A percentile compares a stretch with the other conserved stretches of the same genome.
These are phyloP conservation scores for Epistrophella euchroma DNA, from an alignment of 2,888 invertebrate genomes.

Conservation along the genomic window DNA sequence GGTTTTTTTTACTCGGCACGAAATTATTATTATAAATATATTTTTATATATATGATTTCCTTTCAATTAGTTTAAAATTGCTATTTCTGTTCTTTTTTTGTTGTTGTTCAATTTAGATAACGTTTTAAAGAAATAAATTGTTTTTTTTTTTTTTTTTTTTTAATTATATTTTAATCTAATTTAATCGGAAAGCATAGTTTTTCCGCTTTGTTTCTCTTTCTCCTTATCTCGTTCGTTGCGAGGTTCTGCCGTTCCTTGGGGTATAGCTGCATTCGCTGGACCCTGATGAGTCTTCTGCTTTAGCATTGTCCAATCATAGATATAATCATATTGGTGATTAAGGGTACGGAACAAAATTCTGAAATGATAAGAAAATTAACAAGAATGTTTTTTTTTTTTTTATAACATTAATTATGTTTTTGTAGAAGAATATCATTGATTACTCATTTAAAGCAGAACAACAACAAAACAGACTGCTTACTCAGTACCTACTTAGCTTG, in stretches of 20 bases:
- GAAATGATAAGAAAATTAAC: conserved; percentile 5
- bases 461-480: neutral
- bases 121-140: conserved; percentile 72
- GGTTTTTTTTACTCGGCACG: conserved; percentile 64
- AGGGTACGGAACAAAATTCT: conserved; percentile 99
- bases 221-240: conserved; percentile 82
- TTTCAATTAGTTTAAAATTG: conserved; percentile 65
- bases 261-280: conserved; percentile 81
- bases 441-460: neutral
- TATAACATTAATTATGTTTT: no score
- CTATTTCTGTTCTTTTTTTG: conserved; percentile 53
- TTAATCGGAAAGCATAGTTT: conserved; percentile 82
- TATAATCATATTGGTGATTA: conserved; percentile 99
- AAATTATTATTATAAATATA: conserved; percentile 41
- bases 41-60: conserved; percentile 35
- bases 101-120: conserved; percentile 60
- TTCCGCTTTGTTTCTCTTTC: conserved; percentile 82
- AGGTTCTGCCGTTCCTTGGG: conserved; percentile 81
- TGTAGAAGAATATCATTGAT: neutral
- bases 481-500: neutral
- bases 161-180: conserved; percentile 76
- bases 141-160: conserved; percentile 73
- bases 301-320: conserved; percentile 99
- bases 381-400: neutral
- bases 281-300: conserved; percentile 90